Base-by-base conservation (phyloP, 2,888 invertebrate species). In the Stegophylla sp. region DNA sequence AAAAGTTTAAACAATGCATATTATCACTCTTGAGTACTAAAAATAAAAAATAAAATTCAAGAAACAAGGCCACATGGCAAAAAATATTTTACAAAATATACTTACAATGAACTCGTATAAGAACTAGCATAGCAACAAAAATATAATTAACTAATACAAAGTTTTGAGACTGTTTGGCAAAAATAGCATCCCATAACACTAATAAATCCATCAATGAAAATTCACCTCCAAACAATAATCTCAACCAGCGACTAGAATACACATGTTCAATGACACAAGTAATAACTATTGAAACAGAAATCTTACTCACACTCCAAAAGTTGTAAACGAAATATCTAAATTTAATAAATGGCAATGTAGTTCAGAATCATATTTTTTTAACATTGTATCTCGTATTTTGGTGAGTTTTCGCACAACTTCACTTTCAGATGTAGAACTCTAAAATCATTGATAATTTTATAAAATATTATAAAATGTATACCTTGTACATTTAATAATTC, bases 161-260 rank as follows among this genome's bases (percentile, higher is more conserved):
- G 83, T 88, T 86, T 34, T 61, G 51, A 28, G 83, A 73, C 66
- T 91, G 91, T 85, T 92, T 92, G 0, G 93, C 90, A 87, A 95
- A 93, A 83, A 94, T 90, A 77, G 93, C 93, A 84, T 95, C 94
- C 95, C 95, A 95, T 9, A 95, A 86, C 73, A 91, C 89, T 1
- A 95, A 88, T 69, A 94, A 87, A 85, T 94, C 94, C 73, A 91
- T 88, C 82, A 94, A 89, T 2, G 92, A 90, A 87, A 94, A 94
- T 87, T 95, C 95, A 3, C 95, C 89, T 0, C 94, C 94, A 87
- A 95, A 95, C 20, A 95, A 87, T 81, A 95, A 87, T 7, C 94
- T 89, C 45, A 95, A 87, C 95, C 95, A 95, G 1, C 94, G 93
- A 83, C 94, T 94, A 85, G 61, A 86, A 85, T 59, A 48, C 1